phyloP scores from a whole-genome alignment of 1,140 invertebrate genomes.

The Rhizoglyphus robini region DNA sequence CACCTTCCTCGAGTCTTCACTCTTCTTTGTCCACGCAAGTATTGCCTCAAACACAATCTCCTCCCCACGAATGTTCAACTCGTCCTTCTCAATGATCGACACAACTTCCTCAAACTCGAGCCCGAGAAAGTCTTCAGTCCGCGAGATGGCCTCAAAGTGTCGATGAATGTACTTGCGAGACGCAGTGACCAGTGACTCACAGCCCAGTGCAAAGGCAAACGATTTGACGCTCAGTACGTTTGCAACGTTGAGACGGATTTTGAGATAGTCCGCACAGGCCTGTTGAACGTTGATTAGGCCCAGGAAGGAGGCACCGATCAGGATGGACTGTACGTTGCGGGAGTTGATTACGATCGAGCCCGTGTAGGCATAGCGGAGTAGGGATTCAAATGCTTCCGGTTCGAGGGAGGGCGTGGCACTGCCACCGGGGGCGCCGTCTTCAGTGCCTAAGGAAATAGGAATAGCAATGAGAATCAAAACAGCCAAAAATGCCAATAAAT shows the following conservation, averaged over 20 bases:
- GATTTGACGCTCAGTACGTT: slow-evolving; percentile 68
- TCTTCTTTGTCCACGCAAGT: slow-evolving; percentile 64
- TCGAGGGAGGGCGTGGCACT: slow-evolving; percentile 44
- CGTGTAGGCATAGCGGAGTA: slow-evolving; percentile 77
- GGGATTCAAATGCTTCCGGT: slow-evolving; percentile 60
- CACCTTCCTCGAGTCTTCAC: slow-evolving; percentile 41
- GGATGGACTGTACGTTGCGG: slow-evolving; percentile 66
- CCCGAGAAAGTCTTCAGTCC: slow-evolving; percentile 60
- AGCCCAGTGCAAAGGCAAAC: slow-evolving; percentile 69
- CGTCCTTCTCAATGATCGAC: slow-evolving; percentile 59
- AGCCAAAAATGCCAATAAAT: no score
- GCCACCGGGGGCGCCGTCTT: no score
- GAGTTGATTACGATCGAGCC: slow-evolving; percentile 60
- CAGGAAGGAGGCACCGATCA: slow-evolving; percentile 74
- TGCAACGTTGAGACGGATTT: slow-evolving; percentile 58
- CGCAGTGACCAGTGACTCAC: slow-evolving; percentile 51
- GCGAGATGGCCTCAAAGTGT: slow-evolving; percentile 62
- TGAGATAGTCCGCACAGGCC: slow-evolving; percentile 67
- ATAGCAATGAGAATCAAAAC: no score
- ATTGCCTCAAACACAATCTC: slow-evolving; percentile 67
- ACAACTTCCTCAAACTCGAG: slow-evolving; percentile 50
- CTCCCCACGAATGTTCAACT: slow-evolving; percentile 53
- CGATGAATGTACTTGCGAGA: slow-evolving; percentile 69
- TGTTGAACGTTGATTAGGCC: slow-evolving; percentile 65
- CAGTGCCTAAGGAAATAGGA: no score